These are phyloP conservation scores for Dendronephthya gigantea DNA, from an alignment of 64 coral and sea anemone species.

Conservation along the genomic window DNA sequence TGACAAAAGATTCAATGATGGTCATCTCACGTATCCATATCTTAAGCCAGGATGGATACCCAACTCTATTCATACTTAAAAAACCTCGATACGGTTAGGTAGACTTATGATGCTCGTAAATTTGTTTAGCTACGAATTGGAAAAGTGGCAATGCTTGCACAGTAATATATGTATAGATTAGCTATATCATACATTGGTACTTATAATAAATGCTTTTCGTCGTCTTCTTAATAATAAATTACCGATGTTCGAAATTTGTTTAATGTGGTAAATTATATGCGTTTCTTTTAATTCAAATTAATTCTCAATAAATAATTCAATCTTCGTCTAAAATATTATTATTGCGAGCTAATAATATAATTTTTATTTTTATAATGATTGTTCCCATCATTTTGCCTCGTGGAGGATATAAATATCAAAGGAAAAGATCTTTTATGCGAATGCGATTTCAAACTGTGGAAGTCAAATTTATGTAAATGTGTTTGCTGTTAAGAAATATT, in stretches of 20 bases:
- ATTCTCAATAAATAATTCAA: not conserved
- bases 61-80: slow-evolving; percentile 39
- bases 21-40: slow-evolving; percentile 49
- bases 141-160: not conserved
- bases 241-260: too few relatives aligned
- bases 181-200: too few relatives aligned
- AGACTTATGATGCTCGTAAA: not conserved
- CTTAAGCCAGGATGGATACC: slow-evolving; percentile 44
- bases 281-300: not conserved
- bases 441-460: too few relatives aligned
- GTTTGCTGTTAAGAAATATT: too few relatives aligned
- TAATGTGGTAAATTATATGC: too few relatives aligned
- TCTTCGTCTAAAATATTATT: not conserved
- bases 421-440: too few relatives aligned
- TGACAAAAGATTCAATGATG: not conserved
- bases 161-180: not conserved
- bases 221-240: too few relatives aligned
- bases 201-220: too few relatives aligned
- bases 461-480: too few relatives aligned
- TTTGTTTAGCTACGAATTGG: not conserved
- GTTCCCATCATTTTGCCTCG: not conserved
- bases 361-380: too few relatives aligned
- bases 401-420: too few relatives aligned
- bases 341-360: too few relatives aligned
- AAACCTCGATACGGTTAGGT: not conserved